Percentiles rank a stretch among this genome's conserved stretches.
phyloP scores from a whole-genome alignment of 2,888 invertebrate genomes.

The Caenorhabditis virilis region DNA sequence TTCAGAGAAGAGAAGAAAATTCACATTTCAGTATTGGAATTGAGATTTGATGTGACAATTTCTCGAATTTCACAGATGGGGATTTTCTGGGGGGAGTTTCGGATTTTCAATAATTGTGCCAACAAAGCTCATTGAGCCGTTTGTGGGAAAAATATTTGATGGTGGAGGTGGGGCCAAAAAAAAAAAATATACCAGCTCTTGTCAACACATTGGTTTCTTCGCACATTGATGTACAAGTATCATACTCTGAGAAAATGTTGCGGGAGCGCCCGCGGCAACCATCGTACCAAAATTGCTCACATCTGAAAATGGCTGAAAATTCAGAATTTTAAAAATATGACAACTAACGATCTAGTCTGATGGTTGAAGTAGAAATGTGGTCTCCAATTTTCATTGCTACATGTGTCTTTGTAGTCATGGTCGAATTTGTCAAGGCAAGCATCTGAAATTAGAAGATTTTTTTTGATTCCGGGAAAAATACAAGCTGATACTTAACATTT shows the following conservation, averaged over 20 bases:
- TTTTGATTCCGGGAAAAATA: neutral
- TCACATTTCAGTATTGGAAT: no score
- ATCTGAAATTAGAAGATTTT: constrained; percentile 44
- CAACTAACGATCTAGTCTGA: constrained; percentile 46
- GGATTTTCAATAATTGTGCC: no score
- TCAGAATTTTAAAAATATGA: neutral
- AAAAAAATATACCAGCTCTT: constrained; percentile 51
- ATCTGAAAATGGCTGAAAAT: constrained; percentile 14
- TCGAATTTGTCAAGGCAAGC: constrained; percentile 64
- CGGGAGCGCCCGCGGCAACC: constrained; percentile 56
- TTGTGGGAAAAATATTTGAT: neutral
- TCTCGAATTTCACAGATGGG: no score
- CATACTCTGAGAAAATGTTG: constrained; percentile 60
- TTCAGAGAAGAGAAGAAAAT: no score
- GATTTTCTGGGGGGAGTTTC: no score
- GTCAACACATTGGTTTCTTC: constrained; percentile 60
- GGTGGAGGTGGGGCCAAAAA: neutral
- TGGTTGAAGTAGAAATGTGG: constrained; percentile 62
- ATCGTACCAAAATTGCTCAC: constrained; percentile 61
- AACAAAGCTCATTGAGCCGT: neutral
- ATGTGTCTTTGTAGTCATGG: constrained; percentile 54
- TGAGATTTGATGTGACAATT: no score
- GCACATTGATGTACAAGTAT: constrained; percentile 63
- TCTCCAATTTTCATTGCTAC: constrained; percentile 59
- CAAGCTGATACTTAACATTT: neutral